These are phyloP conservation scores for Istiophorus platypterus DNA, from an alignment of 2,113 vertebrate species.

Conservation along the genomic window DNA sequence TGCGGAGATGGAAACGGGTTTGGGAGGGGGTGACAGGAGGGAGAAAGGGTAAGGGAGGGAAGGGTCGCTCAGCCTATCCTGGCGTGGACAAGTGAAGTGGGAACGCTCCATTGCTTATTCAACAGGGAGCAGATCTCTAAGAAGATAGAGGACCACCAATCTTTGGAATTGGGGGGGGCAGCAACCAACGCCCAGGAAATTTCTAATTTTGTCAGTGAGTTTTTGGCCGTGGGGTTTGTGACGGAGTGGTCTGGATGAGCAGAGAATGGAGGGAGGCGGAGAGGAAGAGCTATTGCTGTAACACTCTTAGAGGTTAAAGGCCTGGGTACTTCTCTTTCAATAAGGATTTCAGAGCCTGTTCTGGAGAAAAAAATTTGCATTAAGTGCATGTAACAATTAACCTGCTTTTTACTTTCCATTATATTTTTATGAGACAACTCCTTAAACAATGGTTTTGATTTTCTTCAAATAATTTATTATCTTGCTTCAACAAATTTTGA, in stretches of 20 bases:
- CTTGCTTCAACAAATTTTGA: conserved; percentile 6
- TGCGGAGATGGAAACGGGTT: conserved; percentile 70
- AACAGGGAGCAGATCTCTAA: conserved; percentile 81
- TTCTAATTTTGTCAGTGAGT: conserved; percentile 77
- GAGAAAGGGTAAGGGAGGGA: conserved; percentile 39
- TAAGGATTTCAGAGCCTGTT: conserved; percentile 38
- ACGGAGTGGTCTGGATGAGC: conserved; percentile 35
- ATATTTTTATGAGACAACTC: not conserved
- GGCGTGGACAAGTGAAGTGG: conserved; percentile 73
- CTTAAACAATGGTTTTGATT: not conserved
- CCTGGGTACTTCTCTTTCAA: conserved; percentile 27
- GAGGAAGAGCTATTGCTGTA: conserved; percentile 25
- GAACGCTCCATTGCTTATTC: conserved; percentile 84
- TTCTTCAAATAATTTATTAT: conserved; percentile 10
- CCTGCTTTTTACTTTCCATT: conserved; percentile 29
- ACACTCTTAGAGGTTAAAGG: conserved; percentile 53
- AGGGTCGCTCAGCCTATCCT: conserved; percentile 69
- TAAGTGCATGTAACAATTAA: conserved; percentile 32
- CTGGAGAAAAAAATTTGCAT: conserved; percentile 26
- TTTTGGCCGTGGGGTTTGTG: conserved; percentile 47
- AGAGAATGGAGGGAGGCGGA: conserved; percentile 18
- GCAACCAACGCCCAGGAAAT: conserved; percentile 54
- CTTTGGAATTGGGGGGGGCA: conserved; percentile 54
- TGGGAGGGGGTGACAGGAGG: conserved; percentile 26
- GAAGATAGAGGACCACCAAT: conserved; percentile 79